Conservation (phyloP, 2,797 vertebrate species). For the Dallia pectoralis region DNA sequence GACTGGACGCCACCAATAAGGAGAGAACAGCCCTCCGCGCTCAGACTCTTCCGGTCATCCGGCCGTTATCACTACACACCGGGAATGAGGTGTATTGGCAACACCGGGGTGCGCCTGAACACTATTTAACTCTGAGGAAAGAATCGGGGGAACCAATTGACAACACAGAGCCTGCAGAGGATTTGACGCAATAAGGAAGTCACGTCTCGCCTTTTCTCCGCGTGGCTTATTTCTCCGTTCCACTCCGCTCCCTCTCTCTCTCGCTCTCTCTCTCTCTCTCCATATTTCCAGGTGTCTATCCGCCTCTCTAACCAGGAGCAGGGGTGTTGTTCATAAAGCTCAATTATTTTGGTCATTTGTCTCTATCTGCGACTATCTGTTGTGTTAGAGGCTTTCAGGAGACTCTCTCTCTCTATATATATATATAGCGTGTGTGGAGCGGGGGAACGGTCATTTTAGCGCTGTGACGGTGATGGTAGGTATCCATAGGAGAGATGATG, state of each 20-base stretch:
- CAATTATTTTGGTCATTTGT: slow-evolving; percentile 68
- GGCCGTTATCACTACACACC: neutral
- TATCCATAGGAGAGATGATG: slow-evolving; percentile 49
- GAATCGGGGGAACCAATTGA: neutral
- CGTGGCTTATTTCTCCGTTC: neutral
- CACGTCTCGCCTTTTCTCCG: neutral
- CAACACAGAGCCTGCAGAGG: neutral
- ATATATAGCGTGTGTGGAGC: slow-evolving; percentile 22
- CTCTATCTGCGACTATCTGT: slow-evolving; percentile 65
- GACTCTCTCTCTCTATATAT: slow-evolving; percentile 33
- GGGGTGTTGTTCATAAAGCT: slow-evolving; percentile 48
- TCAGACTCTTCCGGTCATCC: neutral
- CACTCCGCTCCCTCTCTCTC: neutral
- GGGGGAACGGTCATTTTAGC: slow-evolving; percentile 64
- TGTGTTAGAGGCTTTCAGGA: slow-evolving; percentile 61
- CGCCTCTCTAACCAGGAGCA: slow-evolving; percentile 43
- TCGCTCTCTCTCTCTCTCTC: neutral
- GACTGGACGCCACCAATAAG: neutral
- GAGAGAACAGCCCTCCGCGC: neutral
- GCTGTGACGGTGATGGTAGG: slow-evolving; percentile 43
- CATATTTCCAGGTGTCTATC: slow-evolving; percentile 31
- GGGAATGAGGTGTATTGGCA: slow-evolving; percentile 1
- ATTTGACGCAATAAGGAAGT: neutral
- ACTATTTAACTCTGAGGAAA: slow-evolving; percentile 3
- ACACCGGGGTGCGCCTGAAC: neutral